Evolutionary conservation across 2,888 invertebrate species (phyloP).

Genomic region (Hirtodrosophila confusa): DNA sequence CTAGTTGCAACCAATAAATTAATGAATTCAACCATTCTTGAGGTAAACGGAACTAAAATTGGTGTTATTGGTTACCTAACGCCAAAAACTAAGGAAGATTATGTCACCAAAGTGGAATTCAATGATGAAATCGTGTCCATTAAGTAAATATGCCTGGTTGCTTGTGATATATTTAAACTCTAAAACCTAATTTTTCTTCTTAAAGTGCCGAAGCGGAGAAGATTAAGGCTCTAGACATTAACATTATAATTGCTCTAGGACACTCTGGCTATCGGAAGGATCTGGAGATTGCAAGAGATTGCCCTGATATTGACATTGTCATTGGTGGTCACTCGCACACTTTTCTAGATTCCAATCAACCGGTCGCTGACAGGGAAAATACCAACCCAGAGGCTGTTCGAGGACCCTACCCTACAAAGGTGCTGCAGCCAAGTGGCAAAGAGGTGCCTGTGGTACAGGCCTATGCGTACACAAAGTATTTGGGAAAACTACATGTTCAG

Average conservation of each 20-base stretch:
- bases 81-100: slow-evolving; percentile 87
- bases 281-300: slow-evolving; percentile 89
- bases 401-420: slow-evolving; percentile 91
- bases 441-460: slow-evolving; percentile 94
- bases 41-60: slow-evolving; percentile 87
- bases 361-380: slow-evolving; percentile 42
- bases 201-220: slow-evolving; percentile 86
- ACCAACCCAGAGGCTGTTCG: slow-evolving; percentile 59
- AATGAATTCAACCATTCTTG: slow-evolving; percentile 87
- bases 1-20: slow-evolving; percentile 85
- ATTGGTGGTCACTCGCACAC: slow-evolving; percentile 97
- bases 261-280: slow-evolving; percentile 94
- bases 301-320: slow-evolving; percentile 92
- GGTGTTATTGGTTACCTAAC: slow-evolving; percentile 95
- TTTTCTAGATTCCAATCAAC: slow-evolving; percentile 91
- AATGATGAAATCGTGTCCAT: slow-evolving; percentile 89
- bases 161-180: not conserved
- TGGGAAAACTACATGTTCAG: slow-evolving; percentile 89
- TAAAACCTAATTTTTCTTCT: too few relatives aligned
- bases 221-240: slow-evolving; percentile 88
- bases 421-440: slow-evolving; percentile 89
- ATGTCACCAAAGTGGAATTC: slow-evolving; percentile 85
- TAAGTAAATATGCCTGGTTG: slow-evolving; percentile 70
- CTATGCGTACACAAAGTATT: slow-evolving; percentile 94
- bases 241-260: slow-evolving; percentile 94